Evolutionary conservation across 1,140 invertebrate species (phyloP).

Genomic region (Zaprionus taronus): DNA sequence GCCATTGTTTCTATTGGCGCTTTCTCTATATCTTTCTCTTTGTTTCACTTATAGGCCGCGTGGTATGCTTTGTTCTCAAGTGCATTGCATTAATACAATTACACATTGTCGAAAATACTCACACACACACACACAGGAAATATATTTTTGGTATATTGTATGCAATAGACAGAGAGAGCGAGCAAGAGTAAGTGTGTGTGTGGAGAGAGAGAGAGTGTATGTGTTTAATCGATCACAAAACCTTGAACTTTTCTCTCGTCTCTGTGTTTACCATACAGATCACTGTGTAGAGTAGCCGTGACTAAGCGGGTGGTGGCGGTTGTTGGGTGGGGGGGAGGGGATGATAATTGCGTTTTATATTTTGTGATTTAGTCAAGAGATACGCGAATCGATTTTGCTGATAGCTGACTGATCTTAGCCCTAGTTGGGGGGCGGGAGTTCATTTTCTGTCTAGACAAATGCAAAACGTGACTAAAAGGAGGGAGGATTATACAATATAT

Average conservation of each 20-base stretch:
- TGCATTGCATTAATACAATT: slow-evolving; percentile 35
- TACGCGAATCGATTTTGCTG: slow-evolving; percentile 1
- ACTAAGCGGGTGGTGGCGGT: too few relatives aligned
- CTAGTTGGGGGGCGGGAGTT: background rate
- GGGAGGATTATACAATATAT: background rate
- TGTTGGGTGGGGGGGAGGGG: background rate
- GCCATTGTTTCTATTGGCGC: slow-evolving; percentile 27
- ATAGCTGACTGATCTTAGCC: slow-evolving; percentile 9
- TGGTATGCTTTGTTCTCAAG: slow-evolving; percentile 43
- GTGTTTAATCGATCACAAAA: slow-evolving; percentile 39
- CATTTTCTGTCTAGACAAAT: slow-evolving; percentile 9
- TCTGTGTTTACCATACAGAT: slow-evolving; percentile 32
- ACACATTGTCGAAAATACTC: background rate
- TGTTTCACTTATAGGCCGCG: slow-evolving; percentile 10
- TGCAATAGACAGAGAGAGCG: background rate
- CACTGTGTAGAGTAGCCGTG: background rate
- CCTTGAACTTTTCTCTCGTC: slow-evolving; percentile 45
- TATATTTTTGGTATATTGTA: slow-evolving; percentile 8
- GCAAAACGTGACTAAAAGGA: background rate
- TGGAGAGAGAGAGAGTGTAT: slow-evolving; percentile 4
- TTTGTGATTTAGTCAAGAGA: slow-evolving; percentile 7
- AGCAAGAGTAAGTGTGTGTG: background rate
- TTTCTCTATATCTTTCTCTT: slow-evolving; percentile 28
- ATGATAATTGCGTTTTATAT: slow-evolving; percentile 37
- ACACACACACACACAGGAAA: slow-evolving; percentile 2